A percentile compares a stretch with the other conserved stretches of the same genome.
Evolutionary conservation across 2,113 vertebrate species (phyloP).

Genomic region (Rhynchopsitta pachyrhyncha): DNA sequence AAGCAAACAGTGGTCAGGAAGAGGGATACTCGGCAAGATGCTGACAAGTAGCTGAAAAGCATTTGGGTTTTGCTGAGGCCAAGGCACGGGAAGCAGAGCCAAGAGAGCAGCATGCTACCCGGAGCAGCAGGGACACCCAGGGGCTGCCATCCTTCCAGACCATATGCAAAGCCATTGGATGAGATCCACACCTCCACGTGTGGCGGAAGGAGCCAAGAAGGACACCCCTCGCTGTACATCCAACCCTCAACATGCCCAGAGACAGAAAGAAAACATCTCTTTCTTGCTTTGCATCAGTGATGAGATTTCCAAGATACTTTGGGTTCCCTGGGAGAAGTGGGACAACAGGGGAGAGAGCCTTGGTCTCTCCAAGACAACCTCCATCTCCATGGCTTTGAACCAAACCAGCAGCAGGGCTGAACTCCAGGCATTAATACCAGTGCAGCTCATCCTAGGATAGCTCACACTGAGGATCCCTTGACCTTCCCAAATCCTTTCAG

Average conservation of each 20-base stretch:
- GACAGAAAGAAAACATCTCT: background rate
- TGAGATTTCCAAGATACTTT: background rate
- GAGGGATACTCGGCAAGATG: background rate
- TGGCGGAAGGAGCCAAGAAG: background rate
- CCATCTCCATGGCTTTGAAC: background rate
- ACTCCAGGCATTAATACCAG: background rate
- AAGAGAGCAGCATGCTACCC: background rate
- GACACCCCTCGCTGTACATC: background rate
- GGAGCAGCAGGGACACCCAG: fast-evolving
- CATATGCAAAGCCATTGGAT: background rate
- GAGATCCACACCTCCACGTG: background rate
- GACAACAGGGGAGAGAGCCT: background rate
- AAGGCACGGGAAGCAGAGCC: background rate
- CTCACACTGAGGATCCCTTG: background rate
- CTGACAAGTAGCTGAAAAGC: background rate
- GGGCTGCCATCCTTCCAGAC: background rate
- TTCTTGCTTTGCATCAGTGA: background rate
- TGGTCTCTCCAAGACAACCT: background rate
- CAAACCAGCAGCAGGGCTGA: background rate
- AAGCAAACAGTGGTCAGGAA: background rate
- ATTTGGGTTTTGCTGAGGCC: background rate
- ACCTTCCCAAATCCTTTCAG: background rate
- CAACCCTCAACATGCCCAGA: background rate
- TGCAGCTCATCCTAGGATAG: background rate
- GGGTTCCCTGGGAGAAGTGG: background rate